Percentiles rank a stretch among this genome's conserved stretches.
Evolutionary conservation across 2,113 vertebrate species (phyloP).

Genomic region (Mirounga angustirostris): DNA sequence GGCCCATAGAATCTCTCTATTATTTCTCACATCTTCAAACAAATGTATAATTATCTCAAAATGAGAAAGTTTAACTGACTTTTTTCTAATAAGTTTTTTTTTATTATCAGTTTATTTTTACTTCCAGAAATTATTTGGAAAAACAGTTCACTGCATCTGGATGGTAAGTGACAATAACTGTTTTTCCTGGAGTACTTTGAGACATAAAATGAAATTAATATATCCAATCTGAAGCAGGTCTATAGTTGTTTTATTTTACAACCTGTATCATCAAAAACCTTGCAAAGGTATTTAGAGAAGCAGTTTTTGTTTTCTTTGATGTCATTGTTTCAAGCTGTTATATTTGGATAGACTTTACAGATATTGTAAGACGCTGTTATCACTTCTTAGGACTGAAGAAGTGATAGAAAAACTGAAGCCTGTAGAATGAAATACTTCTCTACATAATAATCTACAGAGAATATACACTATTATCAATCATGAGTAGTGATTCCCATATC

Average conservation of each 20-base stretch:
- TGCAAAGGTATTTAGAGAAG: neutral
- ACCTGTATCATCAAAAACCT: neutral
- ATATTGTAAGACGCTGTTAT: neutral
- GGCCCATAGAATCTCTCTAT: neutral
- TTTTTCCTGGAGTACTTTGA: neutral
- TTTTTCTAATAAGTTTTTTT: neutral
- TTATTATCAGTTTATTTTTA: neutral
- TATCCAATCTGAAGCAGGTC: neutral
- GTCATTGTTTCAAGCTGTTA: neutral
- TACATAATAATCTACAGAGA: slow-evolving; percentile 15
- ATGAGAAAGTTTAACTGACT: neutral
- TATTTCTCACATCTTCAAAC: neutral
- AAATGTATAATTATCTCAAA: neutral
- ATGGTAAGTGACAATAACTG: neutral
- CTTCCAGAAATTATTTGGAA: neutral
- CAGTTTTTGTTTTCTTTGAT: slow-evolving; percentile 21
- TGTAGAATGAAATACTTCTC: neutral
- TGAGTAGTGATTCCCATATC: slow-evolving; percentile 28
- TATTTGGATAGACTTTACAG: neutral
- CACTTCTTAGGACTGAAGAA: neutral
- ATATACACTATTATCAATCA: slow-evolving; percentile 1
- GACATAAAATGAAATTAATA: slow-evolving; percentile 6
- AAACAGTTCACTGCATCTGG: neutral
- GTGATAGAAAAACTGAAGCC: neutral
- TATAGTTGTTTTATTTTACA: neutral